Base-by-base conservation (phyloP, 2,888 invertebrate species). In the Tenthredo distinguenda region DNA sequence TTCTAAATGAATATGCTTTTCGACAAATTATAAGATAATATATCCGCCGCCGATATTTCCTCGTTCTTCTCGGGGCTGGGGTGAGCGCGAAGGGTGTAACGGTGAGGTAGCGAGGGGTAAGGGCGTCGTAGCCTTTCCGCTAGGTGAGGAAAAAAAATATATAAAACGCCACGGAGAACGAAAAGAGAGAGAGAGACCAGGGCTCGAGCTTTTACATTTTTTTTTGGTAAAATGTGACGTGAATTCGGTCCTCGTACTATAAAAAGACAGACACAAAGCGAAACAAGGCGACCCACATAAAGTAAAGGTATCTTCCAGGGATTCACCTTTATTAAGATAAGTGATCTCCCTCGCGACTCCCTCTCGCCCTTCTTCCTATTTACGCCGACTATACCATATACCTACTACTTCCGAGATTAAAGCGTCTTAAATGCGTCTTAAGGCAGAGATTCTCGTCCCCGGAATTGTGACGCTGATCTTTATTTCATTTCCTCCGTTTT, bases 221-320 rank as follows among this genome's bases (percentile, higher is more conserved):
- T 26, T 26, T 40, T 74, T 43, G 72, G 72, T 74, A 31, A 74
- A 74, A 74, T 43, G 72, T 43, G 72, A 74, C 72, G 72, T 74
- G 72, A 74, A 40, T 74, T 40, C 43, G 72, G 37, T 26, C 40
- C 40, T n/a, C n/a, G 43, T 43, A 26, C 40, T 43, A 68, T 68
- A 77, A 77, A 81, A n/a, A 40, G 21, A 62, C n/a, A 34, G 81
- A 37, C 37, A n/a, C 9, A 50, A 81, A 58, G 58, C 72, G 34
- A 84, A 84, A 84, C 58, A 74, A 50, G 55, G 34, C 37, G 50
- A 76, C 84, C 74, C 50, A 85, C 85, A 85, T 85, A 85, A 85
- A 85, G 55, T 43, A 85, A 77, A 55, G 50, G 85, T 77, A 62
- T 65, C 77, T 85, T 26, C 62, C 21, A 77, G 85, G 85, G 77